Evolutionary conservation across 1,140 invertebrate species (phyloP).

Genomic region (Heliconius himera): DNA sequence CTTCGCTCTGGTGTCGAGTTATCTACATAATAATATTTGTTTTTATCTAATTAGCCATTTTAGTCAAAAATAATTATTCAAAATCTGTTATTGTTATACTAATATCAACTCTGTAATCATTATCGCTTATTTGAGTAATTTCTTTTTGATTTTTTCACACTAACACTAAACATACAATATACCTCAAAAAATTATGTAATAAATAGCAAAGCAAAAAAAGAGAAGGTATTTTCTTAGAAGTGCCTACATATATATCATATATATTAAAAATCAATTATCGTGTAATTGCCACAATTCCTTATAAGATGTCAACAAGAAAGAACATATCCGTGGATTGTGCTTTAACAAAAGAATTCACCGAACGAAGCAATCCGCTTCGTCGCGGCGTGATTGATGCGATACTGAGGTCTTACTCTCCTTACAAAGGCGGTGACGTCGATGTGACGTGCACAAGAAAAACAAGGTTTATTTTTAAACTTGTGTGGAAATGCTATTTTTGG

Average conservation of each 20-base stretch:
- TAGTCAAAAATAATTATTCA: too few species aligned
- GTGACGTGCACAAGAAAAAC: conserved; percentile 6
- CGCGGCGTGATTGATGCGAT: neutral
- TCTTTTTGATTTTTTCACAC: too few species aligned
- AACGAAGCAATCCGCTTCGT: conserved; percentile 8
- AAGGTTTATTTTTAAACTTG: neutral
- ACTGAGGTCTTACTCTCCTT: conserved; percentile 4
- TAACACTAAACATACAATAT: too few species aligned
- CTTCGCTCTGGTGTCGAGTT: too few species aligned
- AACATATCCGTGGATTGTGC: neutral
- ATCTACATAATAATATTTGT: too few species aligned
- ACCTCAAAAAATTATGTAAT: too few species aligned
- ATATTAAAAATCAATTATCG: neutral
- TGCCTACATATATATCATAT: too few species aligned
- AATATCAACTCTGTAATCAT: too few species aligned
- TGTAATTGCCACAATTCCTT: conserved; percentile 2
- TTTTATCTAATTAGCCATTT: too few species aligned
- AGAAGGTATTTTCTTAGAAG: neutral
- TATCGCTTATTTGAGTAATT: too few species aligned
- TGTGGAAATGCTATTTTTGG: neutral
- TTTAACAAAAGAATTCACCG: neutral
- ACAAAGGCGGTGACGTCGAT: neutral
- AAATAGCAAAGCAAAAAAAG: neutral
- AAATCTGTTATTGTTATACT: too few species aligned
- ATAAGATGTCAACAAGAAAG: conserved; percentile 6